phyloP scores from a whole-genome alignment of 2,888 invertebrate genomes.

The Aspidiotus destructor region DNA sequence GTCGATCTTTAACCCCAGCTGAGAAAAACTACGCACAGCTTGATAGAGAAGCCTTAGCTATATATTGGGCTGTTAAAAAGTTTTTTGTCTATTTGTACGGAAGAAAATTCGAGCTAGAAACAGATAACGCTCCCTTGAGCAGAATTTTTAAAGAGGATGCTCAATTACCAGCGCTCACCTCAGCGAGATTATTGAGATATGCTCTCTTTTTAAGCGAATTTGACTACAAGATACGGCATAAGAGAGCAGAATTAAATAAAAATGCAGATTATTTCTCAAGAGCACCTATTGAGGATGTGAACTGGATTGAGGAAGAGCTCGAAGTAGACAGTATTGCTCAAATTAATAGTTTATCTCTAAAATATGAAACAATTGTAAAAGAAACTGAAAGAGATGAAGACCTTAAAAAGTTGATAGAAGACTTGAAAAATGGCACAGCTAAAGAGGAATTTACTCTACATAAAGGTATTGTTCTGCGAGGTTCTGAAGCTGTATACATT shows the following conservation, averaged over 20 bases:
- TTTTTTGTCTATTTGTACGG: background rate
- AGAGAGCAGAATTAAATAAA: background rate
- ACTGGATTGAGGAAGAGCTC: too few species aligned
- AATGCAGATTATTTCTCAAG: slow-evolving; percentile 20
- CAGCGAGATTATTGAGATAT: background rate
- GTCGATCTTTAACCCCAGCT: slow-evolving; percentile 3
- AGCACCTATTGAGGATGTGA: slow-evolving; percentile 10
- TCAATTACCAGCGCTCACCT: background rate
- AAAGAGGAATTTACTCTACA: slow-evolving; percentile 8
- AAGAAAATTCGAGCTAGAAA: background rate
- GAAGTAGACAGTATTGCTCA: too few species aligned
- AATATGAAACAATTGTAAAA: background rate
- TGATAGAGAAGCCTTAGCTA: slow-evolving; percentile 23
- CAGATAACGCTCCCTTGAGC: background rate
- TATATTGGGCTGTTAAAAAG: slow-evolving; percentile 1
- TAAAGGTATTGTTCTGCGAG: slow-evolving; percentile 33
- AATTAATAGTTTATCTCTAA: too few species aligned
- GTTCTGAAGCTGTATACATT: slow-evolving; percentile 33
- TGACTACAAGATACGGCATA: background rate
- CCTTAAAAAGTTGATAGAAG: slow-evolving; percentile 11
- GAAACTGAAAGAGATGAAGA: slow-evolving; percentile 21
- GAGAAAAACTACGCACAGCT: slow-evolving; percentile 34
- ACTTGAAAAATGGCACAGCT: slow-evolving; percentile 16
- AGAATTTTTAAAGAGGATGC: background rate
- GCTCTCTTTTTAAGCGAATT: background rate